Evolutionary conservation across 2,113 vertebrate genomes (phyloP), one percentile per base, ranked within the genome.

Genomic region (Sula dactylatra): DNA sequence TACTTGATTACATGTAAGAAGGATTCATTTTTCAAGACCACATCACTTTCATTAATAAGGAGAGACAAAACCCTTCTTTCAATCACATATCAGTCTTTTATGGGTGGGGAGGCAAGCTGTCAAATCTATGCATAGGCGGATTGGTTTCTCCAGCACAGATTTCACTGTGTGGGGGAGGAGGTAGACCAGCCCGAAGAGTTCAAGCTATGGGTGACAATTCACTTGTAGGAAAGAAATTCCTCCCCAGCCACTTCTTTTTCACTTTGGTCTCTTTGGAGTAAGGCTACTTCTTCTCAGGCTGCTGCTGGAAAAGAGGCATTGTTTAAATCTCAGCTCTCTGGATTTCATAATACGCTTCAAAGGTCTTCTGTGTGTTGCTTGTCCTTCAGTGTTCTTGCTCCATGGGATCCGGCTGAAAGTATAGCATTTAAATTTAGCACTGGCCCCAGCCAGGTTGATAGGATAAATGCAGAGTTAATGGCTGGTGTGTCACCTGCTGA

Each of bases 1-100:
- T 8, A 71, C 55, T 40, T 61, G 40, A 58, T 72, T 54, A 59
- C 40, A 40, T 2, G 16, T 77, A n/a, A 1, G 29, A 73, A 18
- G 25, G 27, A 49, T 56, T 44, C 13, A 31, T 13, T 79, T 82
- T 67, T 40, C 42, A 67, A 50, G 71, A 36, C 16, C 15, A 29
- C 2, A 4, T 49, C 52, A 29, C 14, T 71, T 70, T n/a, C 11
- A 32, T 74, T 78, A 74, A 52, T 45, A 70, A 62, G 19, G 13
- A 21, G 64, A 79, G 38, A 54, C 3, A 72, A 64, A 80, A 49
- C 1, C 13, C 18, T 81, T 45, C 13, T 58, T 74, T 67, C 47
- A 34, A 1, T 59, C 32, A 34, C 0, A 1, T 27, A 16, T 45
- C 0, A 0, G 16, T 52, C 50, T 58, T 27, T n/a, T 58, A 58